Evolutionary conservation across 2,797 vertebrate genomes (phyloP).

Genomic region (Rhinophrynus dorsalis): DNA sequence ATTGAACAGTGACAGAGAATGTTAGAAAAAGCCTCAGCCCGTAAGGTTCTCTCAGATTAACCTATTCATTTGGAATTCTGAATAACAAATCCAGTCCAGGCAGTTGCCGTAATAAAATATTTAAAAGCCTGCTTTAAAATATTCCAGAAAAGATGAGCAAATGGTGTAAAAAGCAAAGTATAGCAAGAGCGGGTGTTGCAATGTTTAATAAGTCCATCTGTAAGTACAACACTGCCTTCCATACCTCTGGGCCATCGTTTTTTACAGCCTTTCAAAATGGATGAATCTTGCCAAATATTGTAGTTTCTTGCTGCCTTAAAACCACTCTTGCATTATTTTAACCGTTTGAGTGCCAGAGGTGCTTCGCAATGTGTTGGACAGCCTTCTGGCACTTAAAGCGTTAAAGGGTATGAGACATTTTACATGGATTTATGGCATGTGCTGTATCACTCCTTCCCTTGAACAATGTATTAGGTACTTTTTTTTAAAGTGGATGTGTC

Average conservation of each 20-base stretch:
- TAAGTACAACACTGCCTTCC: conserved; percentile 44
- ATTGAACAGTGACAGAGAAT: conserved; percentile 16
- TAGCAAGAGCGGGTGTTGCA: conserved; percentile 36
- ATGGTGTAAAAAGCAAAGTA: conserved; percentile 18
- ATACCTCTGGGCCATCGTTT: conserved; percentile 34
- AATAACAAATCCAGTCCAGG: conserved; percentile 43
- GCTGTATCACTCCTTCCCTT: conserved; percentile 23
- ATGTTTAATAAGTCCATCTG: conserved; percentile 36
- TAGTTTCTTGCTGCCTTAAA: conserved; percentile 26
- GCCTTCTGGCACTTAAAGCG: no score
- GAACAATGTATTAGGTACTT: conserved; percentile 20
- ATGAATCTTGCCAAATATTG: conserved; percentile 31
- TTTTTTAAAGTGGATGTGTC: no score
- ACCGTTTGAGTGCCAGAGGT: no score
- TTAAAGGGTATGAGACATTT: conserved; percentile 28
- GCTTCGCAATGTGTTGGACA: no score
- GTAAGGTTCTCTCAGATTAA: conserved; percentile 34
- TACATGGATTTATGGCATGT: conserved; percentile 29
- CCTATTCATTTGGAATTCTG: conserved; percentile 46
- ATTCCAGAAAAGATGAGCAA: conserved; percentile 45
- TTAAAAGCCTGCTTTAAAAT: conserved; percentile 46
- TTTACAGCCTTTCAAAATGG: conserved; percentile 43
- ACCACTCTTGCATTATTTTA: conserved; percentile 8
- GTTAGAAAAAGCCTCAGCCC: conserved; percentile 32
- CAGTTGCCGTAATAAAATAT: conserved; percentile 44